Evolutionary conservation across 35 echinoderm and acorn worm species (phyloP).

Genomic region (Heliocidaris erythrogramma): DNA sequence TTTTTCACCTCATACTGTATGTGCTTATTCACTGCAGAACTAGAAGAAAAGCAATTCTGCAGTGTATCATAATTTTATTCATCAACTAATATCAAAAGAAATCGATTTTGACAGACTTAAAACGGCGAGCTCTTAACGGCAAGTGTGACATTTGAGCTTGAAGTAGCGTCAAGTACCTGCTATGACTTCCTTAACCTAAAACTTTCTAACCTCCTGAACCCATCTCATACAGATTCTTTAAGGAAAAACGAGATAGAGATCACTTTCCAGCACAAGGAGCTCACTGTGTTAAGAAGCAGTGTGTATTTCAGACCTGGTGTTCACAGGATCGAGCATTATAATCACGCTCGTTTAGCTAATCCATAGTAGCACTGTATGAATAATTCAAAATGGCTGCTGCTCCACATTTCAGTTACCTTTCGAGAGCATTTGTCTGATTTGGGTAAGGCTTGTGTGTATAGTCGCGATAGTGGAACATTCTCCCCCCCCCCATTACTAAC

Average conservation of each 20-base stretch:
- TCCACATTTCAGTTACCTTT: not conserved
- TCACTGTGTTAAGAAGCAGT: not conserved
- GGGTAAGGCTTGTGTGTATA: too few species aligned
- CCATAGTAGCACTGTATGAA: not conserved
- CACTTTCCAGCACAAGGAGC: not conserved
- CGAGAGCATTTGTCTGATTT: not conserved
- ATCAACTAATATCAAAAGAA: too few species aligned
- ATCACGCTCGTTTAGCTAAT: conserved; percentile 9
- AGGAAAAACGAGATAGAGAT: not conserved
- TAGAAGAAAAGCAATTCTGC: too few species aligned
- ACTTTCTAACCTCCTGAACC: not conserved
- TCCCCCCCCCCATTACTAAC: too few species aligned
- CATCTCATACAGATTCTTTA: not conserved
- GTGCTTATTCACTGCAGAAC: too few species aligned
- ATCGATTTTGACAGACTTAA: too few species aligned
- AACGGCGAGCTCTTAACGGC: too few species aligned
- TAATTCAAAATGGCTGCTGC: not conserved
- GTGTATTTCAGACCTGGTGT: not conserved
- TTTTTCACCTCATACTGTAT: too few species aligned
- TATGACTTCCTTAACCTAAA: not conserved
- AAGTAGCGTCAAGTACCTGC: not conserved
- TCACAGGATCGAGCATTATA: not conserved
- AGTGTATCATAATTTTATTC: too few species aligned
- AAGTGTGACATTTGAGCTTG: not conserved
- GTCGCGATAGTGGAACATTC: too few species aligned